Evolutionary conservation across 2,113 vertebrate species (phyloP), one percentile per base, ranked within the genome.

Genomic region (Neodontobutis hainanensis): DNA sequence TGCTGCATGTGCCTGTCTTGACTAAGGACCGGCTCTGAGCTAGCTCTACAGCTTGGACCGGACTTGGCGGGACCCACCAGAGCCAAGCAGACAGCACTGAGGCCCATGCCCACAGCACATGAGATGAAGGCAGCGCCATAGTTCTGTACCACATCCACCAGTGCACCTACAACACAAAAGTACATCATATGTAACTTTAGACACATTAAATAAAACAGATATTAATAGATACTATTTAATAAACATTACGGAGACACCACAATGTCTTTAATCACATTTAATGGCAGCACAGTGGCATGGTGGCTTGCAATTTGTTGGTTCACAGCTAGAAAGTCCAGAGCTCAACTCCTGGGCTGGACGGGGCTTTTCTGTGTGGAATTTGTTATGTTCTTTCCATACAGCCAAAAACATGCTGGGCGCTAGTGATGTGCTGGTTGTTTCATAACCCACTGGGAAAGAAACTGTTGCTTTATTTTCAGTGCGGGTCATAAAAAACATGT

Each of bases 61-160:
- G 70, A 84, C 68, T 93, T 96, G 65, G 92, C 93, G 0, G 94
- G 95, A 4, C 94, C 91, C 11, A 99, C 95, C 55, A 98, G 81
- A 7, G 94, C 93, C 45, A 99, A 92, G 62, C 94, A 99, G 46
- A 92, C 2, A 0, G 95, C 93, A 0, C 94, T 93, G 71, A 97
- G 5, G 0, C 84, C 75, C 94, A 95, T 94, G n/a, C 97, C 97
- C 0, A 77, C 93, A 0, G 96, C 95, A 4, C 96, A 98, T 44
- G 94, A 96, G 84, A 97, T 97, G 76, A 99, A 99, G 32, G 96
- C 95, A 6, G 95, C 92, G 40, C 95, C 95, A 62, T 99, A 99
- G 57, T 95, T 93, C 36, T 93, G 70, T 0, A 95, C 97, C 0
- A 71, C 67, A 75, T 99, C 97, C 83, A 99, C 96, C 79, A 99